Percentiles rank a stretch among this genome's conserved stretches.
Conservation (phyloP, 2,113 vertebrate genomes). For the Vulpes vulpes region DNA sequence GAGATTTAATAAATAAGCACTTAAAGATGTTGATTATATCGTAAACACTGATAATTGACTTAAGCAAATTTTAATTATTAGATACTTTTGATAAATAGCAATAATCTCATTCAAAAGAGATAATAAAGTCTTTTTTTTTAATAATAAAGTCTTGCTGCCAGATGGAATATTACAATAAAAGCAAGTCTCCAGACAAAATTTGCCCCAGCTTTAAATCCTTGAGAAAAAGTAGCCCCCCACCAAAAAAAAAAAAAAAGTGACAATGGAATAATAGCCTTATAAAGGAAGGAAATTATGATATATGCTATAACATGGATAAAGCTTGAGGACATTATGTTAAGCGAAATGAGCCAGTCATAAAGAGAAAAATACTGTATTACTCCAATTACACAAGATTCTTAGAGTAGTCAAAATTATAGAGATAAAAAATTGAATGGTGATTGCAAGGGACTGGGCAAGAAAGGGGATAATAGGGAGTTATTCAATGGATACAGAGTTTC, state of each 20-base stretch:
- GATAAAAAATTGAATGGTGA: not conserved
- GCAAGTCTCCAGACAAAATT: not conserved
- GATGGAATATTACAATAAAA: not conserved
- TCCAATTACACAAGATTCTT: not conserved
- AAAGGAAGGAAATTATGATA: not conserved
- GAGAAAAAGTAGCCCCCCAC: not conserved
- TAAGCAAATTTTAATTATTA: slow-evolving; percentile 20
- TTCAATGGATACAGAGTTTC: not conserved
- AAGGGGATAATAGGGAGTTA: not conserved
- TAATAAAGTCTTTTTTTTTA: not conserved
- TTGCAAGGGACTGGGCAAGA: not conserved
- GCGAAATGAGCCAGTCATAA: not conserved
- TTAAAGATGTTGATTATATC: slow-evolving; percentile 37
- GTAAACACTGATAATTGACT: not conserved
- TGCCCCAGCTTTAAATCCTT: not conserved
- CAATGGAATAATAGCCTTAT: not conserved
- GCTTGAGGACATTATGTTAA: not conserved
- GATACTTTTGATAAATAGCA: not conserved
- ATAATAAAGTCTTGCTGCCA: not conserved
- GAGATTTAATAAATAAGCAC: not conserved
- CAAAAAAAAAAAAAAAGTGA: not conserved
- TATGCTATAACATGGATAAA: not conserved
- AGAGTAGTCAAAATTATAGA: not conserved
- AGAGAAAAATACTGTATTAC: not conserved
- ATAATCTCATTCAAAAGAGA: not conserved